Conservation (phyloP, 1,140 invertebrate species). For the Microplitis demolitor region DNA sequence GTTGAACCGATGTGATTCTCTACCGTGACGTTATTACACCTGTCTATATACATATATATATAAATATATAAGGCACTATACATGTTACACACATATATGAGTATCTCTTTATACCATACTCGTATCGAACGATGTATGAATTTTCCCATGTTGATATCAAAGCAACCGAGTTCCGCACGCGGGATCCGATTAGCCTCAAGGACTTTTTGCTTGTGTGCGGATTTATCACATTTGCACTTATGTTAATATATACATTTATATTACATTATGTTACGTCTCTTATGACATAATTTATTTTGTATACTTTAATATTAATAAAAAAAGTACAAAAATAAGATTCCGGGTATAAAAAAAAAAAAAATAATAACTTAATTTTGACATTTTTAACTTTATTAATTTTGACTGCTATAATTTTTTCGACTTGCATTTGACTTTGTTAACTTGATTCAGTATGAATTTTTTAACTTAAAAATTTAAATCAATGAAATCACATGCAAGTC, state of each 20-base stretch:
- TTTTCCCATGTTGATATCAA: conserved; percentile 6
- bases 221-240: background rate
- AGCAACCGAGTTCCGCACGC: conserved; percentile 5
- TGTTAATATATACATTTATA: background rate
- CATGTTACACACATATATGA: too few relatives aligned
- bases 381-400: too few relatives aligned
- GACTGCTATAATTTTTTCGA: too few relatives aligned
- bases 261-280: background rate
- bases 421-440: too few relatives aligned
- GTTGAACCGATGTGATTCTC: conserved; percentile 24
- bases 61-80: background rate
- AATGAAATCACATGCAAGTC: too few relatives aligned
- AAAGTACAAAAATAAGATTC: too few relatives aligned
- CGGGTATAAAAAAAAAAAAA: too few relatives aligned
- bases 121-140: conserved; percentile 1
- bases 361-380: too few relatives aligned
- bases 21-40: conserved; percentile 26
- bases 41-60: background rate
- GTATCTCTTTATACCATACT: conserved; percentile 4
- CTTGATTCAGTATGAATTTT: too few relatives aligned
- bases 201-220: background rate
- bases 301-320: too few relatives aligned
- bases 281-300: background rate
- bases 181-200: conserved; percentile 6
- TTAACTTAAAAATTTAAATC: too few relatives aligned